Evolutionary conservation across 23 tunicate species (phyloP).

Genomic region (Diplosoma virens): DNA sequence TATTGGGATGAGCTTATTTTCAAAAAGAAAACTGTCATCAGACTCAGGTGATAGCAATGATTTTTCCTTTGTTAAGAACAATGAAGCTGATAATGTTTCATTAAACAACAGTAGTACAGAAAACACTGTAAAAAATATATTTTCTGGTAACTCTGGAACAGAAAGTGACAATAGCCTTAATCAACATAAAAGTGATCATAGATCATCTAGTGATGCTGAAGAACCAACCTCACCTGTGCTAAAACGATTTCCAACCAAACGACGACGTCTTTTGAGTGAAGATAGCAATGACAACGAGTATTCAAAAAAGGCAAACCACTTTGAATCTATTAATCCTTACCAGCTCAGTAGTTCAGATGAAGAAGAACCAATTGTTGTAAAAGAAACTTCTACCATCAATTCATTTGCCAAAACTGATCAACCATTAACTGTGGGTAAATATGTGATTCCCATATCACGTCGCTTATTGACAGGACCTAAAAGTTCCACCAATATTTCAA

Average conservation of each 20-base stretch:
- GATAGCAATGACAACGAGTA: neutral
- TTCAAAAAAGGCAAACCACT: neutral
- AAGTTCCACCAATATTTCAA: constrained; percentile 22
- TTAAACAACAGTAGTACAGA: neutral
- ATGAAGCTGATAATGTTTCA: neutral
- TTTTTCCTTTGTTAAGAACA: neutral
- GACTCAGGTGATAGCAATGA: neutral
- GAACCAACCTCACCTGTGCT: constrained; percentile 15
- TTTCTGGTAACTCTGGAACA: no score
- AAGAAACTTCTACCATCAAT: neutral
- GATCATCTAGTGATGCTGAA: constrained; percentile 1
- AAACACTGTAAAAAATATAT: no score
- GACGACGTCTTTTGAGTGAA: constrained; percentile 9
- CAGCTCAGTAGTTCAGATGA: constrained; percentile 31
- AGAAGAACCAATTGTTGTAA: neutral
- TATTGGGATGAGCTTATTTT: neutral
- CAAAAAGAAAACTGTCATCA: neutral
- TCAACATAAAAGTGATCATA: no score
- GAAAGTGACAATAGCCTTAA: no score
- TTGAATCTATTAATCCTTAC: neutral
- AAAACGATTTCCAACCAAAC: neutral
- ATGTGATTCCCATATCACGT: constrained; percentile 16
- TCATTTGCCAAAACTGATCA: neutral
- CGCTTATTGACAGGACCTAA: neutral
- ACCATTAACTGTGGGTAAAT: neutral